phyloP scores from a whole-genome alignment of 2,888 invertebrate genomes.

The Drosophila niveifrons region DNA sequence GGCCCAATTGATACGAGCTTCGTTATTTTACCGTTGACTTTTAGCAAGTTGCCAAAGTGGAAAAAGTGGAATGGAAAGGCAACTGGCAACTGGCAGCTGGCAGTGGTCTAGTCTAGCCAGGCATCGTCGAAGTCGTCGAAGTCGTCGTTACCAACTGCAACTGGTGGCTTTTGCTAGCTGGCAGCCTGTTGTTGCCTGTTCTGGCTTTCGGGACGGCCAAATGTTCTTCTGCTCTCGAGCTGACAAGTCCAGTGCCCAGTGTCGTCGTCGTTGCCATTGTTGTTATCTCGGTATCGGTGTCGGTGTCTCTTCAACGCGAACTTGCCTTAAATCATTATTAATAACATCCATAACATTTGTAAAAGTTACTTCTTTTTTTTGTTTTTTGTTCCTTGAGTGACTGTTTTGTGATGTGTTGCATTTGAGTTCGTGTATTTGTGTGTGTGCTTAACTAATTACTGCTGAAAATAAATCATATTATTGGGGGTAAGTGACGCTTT shows the following conservation, averaged over 20 bases:
- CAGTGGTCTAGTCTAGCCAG: constrained; percentile 24
- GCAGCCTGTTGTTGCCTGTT: constrained; percentile 30
- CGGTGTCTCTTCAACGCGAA: neutral
- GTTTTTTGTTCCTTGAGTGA: neutral
- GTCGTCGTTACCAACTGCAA: constrained; percentile 13
- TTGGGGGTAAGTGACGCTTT: constrained; percentile 20
- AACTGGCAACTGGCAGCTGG: constrained; percentile 30
- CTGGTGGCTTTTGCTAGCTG: constrained; percentile 4
- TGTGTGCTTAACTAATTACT: neutral
- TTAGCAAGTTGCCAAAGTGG: constrained; percentile 61
- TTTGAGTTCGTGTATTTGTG: neutral
- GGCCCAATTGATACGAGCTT: constrained; percentile 52
- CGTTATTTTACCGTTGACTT: constrained; percentile 60
- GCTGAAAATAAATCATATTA: neutral
- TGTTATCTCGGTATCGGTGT: neutral
- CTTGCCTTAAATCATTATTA: constrained; percentile 2
- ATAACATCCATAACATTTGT: neutral
- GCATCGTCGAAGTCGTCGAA: constrained; percentile 1
- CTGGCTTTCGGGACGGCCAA: constrained; percentile 52
- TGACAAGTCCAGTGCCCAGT: constrained; percentile 64
- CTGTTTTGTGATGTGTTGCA: constrained; percentile 7
- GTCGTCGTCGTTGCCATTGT: constrained; percentile 10
- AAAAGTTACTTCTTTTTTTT: neutral
- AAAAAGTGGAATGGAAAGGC: constrained; percentile 79
- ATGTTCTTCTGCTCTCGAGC: constrained; percentile 75